phyloP scores from a whole-genome alignment of 2,888 invertebrate species.

The Lasioglossum oenotherae region DNA sequence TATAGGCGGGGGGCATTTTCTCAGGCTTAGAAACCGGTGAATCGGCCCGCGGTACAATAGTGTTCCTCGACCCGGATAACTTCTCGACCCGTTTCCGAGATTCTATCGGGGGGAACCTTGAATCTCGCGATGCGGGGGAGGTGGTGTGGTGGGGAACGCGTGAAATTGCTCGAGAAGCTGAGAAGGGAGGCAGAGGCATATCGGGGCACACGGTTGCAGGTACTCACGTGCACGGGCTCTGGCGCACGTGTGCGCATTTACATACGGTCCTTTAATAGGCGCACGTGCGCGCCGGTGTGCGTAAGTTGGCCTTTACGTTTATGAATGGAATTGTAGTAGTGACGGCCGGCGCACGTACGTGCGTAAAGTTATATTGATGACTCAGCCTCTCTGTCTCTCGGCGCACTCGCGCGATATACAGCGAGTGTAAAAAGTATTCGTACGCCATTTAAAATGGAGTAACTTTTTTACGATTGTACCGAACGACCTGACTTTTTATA shows the following conservation, averaged over 20 bases:
- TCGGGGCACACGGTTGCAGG: constrained; percentile 19
- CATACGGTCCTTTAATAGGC: constrained; percentile 61
- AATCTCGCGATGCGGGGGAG: background rate
- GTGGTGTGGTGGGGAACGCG: background rate
- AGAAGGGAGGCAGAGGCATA: background rate
- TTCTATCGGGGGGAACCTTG: background rate
- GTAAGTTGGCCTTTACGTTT: constrained; percentile 62
- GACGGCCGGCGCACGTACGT: constrained; percentile 56
- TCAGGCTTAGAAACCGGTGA: background rate
- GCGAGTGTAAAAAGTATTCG: too few relatives aligned
- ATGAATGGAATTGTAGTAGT: constrained; percentile 72
- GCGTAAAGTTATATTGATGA: constrained; percentile 73
- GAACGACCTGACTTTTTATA: too few relatives aligned
- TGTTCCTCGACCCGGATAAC: constrained; percentile 5
- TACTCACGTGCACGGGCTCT: constrained; percentile 41
- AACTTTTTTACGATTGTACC: too few relatives aligned
- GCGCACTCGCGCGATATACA: constrained; percentile 58
- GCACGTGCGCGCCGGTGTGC: constrained; percentile 41
- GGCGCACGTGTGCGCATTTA: constrained; percentile 55
- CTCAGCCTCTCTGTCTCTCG: constrained; percentile 69
- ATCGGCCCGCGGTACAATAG: background rate
- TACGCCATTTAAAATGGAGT: too few relatives aligned
- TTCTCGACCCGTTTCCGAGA: constrained; percentile 2
- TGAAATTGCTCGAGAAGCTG: constrained; percentile 14
- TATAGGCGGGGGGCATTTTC: background rate